Base-by-base conservation (phyloP, 2,797 vertebrate genomes). In the Acanthis flammea region DNA sequence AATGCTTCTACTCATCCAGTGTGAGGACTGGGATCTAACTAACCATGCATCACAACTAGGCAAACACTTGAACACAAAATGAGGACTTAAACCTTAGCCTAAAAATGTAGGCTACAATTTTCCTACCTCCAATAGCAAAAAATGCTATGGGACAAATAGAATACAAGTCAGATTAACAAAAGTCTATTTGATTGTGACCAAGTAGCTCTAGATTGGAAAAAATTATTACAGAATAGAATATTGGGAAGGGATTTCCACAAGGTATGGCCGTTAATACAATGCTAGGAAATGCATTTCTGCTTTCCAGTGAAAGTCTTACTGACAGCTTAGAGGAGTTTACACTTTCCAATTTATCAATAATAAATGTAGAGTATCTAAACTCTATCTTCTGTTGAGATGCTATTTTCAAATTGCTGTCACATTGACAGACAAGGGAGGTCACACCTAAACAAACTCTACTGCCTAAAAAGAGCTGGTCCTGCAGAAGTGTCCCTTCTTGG, bases 21-120 rank as follows among this genome's bases (percentile, higher is more conserved):
- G 41, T 16, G 18, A 84, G 24, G 21, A 81, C 37, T 31, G 63
- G 25, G 27, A 55, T 44, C 37, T 67, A 77, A 77, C 37, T 67
- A 77, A 77, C 37, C 5, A 50, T 0, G 0, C 24, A 39, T 12
- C 44, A 13, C n/a, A 71, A 33, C 48, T 44, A 27, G 10, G 42
- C 37, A 66, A 83, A 67, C 6, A 19, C 2, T 1, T 33, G 27
- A 74, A 51, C 23, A 65, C 6, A 37, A 19, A 73, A 1, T 31
- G 55, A 67, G 33, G 63, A 67, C 8, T 58, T 39, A 62, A 37
- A 78, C 35, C 14, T 66, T 44, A 44, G 11, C 22, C 48, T 54
- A 60, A 44, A 66, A 42, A 51, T 37, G 22, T 19, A 73, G 30
- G 28, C 30, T 61, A 42, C 19, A 50, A 14, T 35, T 50, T 54